Base-by-base conservation (phyloP, 2,888 invertebrate genomes). In the Andrena flavipes region DNA sequence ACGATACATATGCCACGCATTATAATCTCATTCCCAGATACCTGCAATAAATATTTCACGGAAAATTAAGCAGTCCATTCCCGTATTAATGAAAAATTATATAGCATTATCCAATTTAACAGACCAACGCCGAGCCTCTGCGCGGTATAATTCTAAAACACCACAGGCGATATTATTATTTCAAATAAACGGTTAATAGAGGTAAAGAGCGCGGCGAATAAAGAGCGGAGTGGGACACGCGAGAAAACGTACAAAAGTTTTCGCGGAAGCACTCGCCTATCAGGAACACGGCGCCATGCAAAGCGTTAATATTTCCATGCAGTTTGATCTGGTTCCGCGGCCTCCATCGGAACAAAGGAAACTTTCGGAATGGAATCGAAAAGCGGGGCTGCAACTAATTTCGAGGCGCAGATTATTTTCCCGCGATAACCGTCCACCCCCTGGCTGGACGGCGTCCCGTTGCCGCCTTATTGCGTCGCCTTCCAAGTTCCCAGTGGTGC, bases 281-380 rank as follows among this genome's bases (percentile, higher is more conserved):
- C 74, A 54, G 63, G 42, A 35, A 35, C 64, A 13, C n/a, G 10
- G 13, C 16, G 2, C n/a, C 8, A 13, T 3, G 16, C 70, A 16
- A 51, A 60, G 65, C 63, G 60, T 62, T 76, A 80, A 76, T 80
- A 80, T 76, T 76, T 76, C 68, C 33, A 71, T 30, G 49, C 35
- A 80, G 71, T 80, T 80, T 74, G 62, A 72, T 76, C 71, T 76
- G 16, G 76, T 76, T 76, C 67, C 62, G 51, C 30, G 71, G 16
- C 71, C 67, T 56, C 42, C 33, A 29, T 26, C 42, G 30, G 20
- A 62, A 65, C 70, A 80, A 70, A 60, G 54, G n/a, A 42, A 80
- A 77, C 60, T 56, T 76, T 71, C 7, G 71, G n/a, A 67, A 76
- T 67, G 29, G 76, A 71, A 76, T 76, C 71, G 56, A 71, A 76